Base-by-base conservation (phyloP, 2,797 vertebrate genomes). In the Spinus olivaceus region DNA sequence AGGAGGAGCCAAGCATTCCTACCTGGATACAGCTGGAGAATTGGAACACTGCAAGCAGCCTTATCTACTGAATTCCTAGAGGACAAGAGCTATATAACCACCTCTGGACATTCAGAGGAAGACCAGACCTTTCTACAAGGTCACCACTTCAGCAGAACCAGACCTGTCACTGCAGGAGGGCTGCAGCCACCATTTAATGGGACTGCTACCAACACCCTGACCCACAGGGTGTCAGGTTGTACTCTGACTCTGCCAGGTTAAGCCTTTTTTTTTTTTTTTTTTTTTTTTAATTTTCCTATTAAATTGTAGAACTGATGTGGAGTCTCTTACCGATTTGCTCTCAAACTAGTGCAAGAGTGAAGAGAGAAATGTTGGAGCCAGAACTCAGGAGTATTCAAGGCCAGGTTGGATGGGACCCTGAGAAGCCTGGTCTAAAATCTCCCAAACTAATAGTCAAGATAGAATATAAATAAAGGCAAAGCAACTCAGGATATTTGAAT, bases 61-160 rank as follows among this genome's bases (percentile, higher is more conserved):
- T 51, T 33, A 23, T 35, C 20, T 8, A 35, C 5, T 64, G 39
- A 11, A 30, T 44, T 35, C 32, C 39, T 25, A 53, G 12, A 44
- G 47, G 47, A 44, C 9, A 23, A 53, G 74, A 44, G 16, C 12
- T 63, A 4, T 25, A 53, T 3, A 24, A 44, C 16, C 20, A 77
- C 39, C 37, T 9, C 25, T 13, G 0, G 25, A 64, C 5, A 5
- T 24, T 30, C 39, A 53, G 12, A 30, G 60, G 25, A 30, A 15
- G 16, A 30, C 2, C 20, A 53, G 4, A 3, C 6, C 4, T 0
- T 3, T 42, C 59, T 42, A 23, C 20, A 44, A 8, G 53, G 14
- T 44, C 73, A 9, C 73, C 2, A 3, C 32, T 51, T 4, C 47
- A 44, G 12, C 25, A 42, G 32, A 77, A 5, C 3, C 37, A 42